A percentile compares a stretch with the other conserved stretches of the same genome.
These are phyloP conservation scores for Nephrocerus scutellatus DNA, from an alignment of 2,888 invertebrate species.

Conservation along the genomic window DNA sequence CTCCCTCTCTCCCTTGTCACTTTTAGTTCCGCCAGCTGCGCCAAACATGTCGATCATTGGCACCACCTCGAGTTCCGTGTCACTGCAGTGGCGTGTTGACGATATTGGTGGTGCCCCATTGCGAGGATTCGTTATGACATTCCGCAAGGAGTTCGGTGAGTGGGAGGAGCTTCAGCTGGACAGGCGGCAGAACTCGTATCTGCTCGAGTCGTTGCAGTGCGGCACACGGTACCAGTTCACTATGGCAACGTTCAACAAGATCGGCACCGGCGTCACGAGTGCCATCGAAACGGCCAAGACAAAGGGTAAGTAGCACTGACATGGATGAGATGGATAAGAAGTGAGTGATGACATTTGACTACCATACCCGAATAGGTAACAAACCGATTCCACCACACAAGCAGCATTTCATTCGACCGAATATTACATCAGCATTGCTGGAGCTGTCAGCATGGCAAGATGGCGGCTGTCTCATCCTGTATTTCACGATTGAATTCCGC, in stretches of 20 bases:
- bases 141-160: constrained; percentile 50
- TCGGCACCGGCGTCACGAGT: constrained; percentile 67
- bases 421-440: constrained; percentile 68
- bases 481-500: constrained; percentile 52
- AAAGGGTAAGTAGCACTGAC: constrained; percentile 54
- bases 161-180: constrained; percentile 53
- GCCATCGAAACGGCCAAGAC: constrained; percentile 62
- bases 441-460: constrained; percentile 74
- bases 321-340: neutral
- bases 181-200: constrained; percentile 54
- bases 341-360: neutral
- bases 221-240: constrained; percentile 71
- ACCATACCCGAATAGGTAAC: constrained; percentile 31
- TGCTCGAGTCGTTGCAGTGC: constrained; percentile 66
- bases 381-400: constrained; percentile 62
- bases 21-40: constrained; percentile 53
- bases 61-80: constrained; percentile 50
- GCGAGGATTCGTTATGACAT: constrained; percentile 51
- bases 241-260: constrained; percentile 67
- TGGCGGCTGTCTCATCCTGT: constrained; percentile 71
- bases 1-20: neutral
- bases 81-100: constrained; percentile 50
- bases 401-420: constrained; percentile 64
- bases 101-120: constrained; percentile 53
- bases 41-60: constrained; percentile 50